Base-by-base conservation (phyloP, 2,113 vertebrate species). In the Lamprotornis superbus region DNA sequence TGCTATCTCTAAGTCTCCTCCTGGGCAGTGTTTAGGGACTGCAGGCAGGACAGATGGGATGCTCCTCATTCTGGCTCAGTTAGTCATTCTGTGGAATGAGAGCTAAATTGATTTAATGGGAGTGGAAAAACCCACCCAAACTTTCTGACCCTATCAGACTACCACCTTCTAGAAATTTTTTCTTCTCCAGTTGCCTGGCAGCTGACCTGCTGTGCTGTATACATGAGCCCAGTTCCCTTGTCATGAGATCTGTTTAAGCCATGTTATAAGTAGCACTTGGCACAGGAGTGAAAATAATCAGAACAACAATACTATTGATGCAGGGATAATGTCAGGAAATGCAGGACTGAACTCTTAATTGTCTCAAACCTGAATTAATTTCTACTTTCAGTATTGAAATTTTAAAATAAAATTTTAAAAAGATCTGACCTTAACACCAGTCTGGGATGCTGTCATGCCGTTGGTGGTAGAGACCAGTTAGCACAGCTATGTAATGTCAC, bases 291-390 rank as follows among this genome's bases (percentile, higher is more conserved):
- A 68, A 78, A 83, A 75, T 78, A 81, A 52, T 68, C 35, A 30
- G 71, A 92, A 95, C 71, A 96, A 69, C 65, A 80, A 78, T 93
- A 59, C 83, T 81, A 9, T 81, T 90, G 88, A 68, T 87, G 65
- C 78, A 94, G 60, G 75, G 47, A 47, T 93, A 86, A 94, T 44
- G 35, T 90, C 39, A 93, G 71, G 50, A 92, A 90, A 85, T 42
- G 30, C 28, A 75, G 35, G 71, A 52, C n/a, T 60, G 68, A 90
- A 28, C 75, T 92, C 70, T 77, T 90, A 73, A 70, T 90, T 94
- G 68, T 74, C 71, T 88, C 89, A 92, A 95, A 96, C 60, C 47
- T 37, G 83, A 83, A 93, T 83, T 88, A 78, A 90, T 94, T 93
- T 94, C 64, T 94, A 60, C 40, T 88, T 92, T 87, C 16, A 75